These are phyloP conservation scores for Sebastes oblongus DNA, from an alignment of 2,797 vertebrate species.

Conservation along the genomic window DNA sequence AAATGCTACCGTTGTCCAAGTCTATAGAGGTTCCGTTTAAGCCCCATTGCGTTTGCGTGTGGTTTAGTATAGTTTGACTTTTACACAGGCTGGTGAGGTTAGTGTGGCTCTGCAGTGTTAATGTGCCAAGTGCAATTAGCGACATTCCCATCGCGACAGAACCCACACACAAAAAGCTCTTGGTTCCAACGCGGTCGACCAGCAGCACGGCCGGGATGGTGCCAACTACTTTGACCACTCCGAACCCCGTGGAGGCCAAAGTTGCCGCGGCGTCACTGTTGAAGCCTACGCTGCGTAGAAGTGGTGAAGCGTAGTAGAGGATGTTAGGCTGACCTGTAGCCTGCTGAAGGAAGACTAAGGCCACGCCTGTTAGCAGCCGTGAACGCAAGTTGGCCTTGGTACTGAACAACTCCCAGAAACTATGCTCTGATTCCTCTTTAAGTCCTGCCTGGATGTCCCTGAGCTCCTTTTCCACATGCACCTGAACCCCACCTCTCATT, in stretches of 20 bases:
- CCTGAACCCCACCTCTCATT: constrained; percentile 75
- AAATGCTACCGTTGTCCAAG: constrained; percentile 21
- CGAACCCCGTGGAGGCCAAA: constrained; percentile 92
- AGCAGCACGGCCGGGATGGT: constrained; percentile 91
- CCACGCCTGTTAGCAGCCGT: constrained; percentile 88
- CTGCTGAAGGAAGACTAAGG: constrained; percentile 92
- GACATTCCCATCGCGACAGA: constrained; percentile 90
- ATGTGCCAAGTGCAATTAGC: constrained; percentile 84
- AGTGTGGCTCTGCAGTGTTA: constrained; percentile 87
- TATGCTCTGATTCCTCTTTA: constrained; percentile 89
- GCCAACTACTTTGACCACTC: constrained; percentile 90
- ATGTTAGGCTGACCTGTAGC: constrained; percentile 94
- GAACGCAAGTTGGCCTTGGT: constrained; percentile 90
- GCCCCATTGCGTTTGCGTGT: constrained; percentile 58
- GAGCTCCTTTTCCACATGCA: constrained; percentile 85
- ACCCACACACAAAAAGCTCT: constrained; percentile 90
- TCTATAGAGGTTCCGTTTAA: constrained; percentile 47
- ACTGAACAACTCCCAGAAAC: constrained; percentile 89
- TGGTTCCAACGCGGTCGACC: constrained; percentile 92
- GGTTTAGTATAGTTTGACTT: constrained; percentile 73
- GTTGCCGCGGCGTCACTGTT: constrained; percentile 92
- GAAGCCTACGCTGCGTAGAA: constrained; percentile 93
- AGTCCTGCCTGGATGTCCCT: constrained; percentile 87
- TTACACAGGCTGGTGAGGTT: constrained; percentile 88
- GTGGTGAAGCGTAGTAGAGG: constrained; percentile 92